A percentile compares a stretch with the other conserved stretches of the same genome.
These are phyloP conservation scores for Pachycephala philippinensis DNA, from an alignment of 2,113 vertebrate genomes.

Conservation along the genomic window DNA sequence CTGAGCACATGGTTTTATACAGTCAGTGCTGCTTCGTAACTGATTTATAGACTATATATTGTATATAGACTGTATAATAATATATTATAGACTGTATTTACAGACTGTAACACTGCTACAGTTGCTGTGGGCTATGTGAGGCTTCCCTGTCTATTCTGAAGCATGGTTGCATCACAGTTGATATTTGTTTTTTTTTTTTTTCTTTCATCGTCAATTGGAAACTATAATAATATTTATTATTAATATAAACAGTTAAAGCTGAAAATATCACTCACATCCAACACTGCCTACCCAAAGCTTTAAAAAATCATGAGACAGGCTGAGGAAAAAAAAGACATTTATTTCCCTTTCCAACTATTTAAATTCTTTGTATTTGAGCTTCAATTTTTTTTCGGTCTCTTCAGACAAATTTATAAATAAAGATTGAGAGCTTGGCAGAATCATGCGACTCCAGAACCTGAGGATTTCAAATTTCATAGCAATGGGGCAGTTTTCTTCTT, in stretches of 20 bases:
- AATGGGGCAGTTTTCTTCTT: not conserved
- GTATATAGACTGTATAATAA: too few relatives aligned
- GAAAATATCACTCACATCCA: not conserved
- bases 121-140: not conserved
- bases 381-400: not conserved
- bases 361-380: not conserved
- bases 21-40: not conserved
- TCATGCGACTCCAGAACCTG: not conserved
- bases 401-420: not conserved
- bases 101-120: not conserved
- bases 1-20: not conserved
- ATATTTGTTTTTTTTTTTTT: not conserved
- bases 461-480: not conserved
- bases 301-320: not conserved
- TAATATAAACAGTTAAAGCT: not conserved
- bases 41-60: not conserved
- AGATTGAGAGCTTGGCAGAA: not conserved
- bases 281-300: not conserved
- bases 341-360: not conserved
- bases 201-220: not conserved
- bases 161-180: not conserved
- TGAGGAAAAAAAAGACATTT: not conserved
- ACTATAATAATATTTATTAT: not conserved
- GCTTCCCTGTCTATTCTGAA: not conserved
- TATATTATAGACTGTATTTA: too few relatives aligned